A percentile compares a stretch with the other conserved stretches of the same genome.
These are phyloP conservation scores for Brachionus angularis DNA, from an alignment of 1,140 invertebrate species.

Conservation along the genomic window DNA sequence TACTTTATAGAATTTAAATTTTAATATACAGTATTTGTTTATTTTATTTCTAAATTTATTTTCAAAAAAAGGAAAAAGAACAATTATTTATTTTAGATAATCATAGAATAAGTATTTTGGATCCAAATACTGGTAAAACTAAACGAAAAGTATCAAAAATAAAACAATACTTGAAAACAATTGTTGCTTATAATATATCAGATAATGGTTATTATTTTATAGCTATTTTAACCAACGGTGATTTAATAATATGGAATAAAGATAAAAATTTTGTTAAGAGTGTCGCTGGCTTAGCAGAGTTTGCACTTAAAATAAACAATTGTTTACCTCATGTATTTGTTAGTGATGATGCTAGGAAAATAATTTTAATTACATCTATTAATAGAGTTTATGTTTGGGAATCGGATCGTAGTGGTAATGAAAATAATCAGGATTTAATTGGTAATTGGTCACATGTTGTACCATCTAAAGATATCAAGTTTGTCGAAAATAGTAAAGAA, in stretches of 20 bases:
- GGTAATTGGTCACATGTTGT: constrained; percentile 51
- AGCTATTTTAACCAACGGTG: constrained; percentile 50
- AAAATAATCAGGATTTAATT: too few species aligned
- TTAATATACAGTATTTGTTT: background rate
- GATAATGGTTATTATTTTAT: constrained; percentile 51
- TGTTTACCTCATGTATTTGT: constrained; percentile 46
- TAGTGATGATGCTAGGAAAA: constrained; percentile 49
- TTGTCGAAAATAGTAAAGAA: constrained; percentile 47
- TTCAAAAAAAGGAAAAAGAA: constrained; percentile 33
- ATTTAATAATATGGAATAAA: constrained; percentile 56
- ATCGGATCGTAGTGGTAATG: constrained; percentile 46
- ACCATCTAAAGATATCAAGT: constrained; percentile 47
- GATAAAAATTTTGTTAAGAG: constrained; percentile 52
- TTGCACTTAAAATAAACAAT: constrained; percentile 44
- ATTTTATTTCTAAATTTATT: too few species aligned
- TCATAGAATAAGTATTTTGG: constrained; percentile 50
- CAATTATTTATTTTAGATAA: constrained; percentile 41
- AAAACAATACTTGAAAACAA: constrained; percentile 48
- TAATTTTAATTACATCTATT: constrained; percentile 49
- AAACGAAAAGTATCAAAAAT: constrained; percentile 51
- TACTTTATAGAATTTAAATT: background rate
- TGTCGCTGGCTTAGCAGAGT: constrained; percentile 48
- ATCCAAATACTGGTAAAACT: constrained; percentile 55
- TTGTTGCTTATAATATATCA: constrained; percentile 47
- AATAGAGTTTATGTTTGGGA: constrained; percentile 51